Evolutionary conservation across 1,140 invertebrate genomes (phyloP).

Genomic region (Drosophila oshimai): DNA sequence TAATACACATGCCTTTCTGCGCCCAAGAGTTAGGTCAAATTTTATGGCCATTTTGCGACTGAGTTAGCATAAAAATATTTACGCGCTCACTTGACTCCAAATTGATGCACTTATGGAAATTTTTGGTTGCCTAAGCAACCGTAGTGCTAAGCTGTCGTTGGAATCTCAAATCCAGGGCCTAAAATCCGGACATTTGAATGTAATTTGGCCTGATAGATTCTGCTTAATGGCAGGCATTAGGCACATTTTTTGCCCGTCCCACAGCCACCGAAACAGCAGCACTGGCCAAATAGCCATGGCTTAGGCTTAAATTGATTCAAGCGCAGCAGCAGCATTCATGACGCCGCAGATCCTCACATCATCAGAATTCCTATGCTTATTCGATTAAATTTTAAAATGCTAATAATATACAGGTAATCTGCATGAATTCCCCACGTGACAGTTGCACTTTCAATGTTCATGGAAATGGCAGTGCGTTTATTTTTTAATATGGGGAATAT

Average conservation of each 20-base stretch:
- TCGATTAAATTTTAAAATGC: no score
- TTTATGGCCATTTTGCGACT: conserved; percentile 52
- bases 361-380: no score
- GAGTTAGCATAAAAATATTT: conserved; percentile 76
- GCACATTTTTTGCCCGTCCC: conserved; percentile 64
- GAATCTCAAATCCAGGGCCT: background rate
- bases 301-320: conserved; percentile 44
- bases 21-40: conserved; percentile 1
- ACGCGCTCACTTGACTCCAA: conserved; percentile 66
- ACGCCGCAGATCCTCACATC: conserved; percentile 26
- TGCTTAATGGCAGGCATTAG: conserved; percentile 73
- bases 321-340: conserved; percentile 5
- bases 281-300: background rate
- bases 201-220: conserved; percentile 71
- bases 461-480: no score
- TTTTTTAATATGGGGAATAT: no score
- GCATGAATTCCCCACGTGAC: no score
- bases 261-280: background rate
- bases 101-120: conserved; percentile 78
- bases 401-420: no score
- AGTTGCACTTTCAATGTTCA: no score
- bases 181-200: conserved; percentile 45
- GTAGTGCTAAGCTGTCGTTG: conserved; percentile 49
- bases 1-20: conserved; percentile 53
- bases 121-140: conserved; percentile 70